Percentiles rank a stretch among this genome's conserved stretches.
These are phyloP conservation scores for Batillaria attramentaria DNA, from an alignment of 1,140 invertebrate genomes.

Conservation along the genomic window DNA sequence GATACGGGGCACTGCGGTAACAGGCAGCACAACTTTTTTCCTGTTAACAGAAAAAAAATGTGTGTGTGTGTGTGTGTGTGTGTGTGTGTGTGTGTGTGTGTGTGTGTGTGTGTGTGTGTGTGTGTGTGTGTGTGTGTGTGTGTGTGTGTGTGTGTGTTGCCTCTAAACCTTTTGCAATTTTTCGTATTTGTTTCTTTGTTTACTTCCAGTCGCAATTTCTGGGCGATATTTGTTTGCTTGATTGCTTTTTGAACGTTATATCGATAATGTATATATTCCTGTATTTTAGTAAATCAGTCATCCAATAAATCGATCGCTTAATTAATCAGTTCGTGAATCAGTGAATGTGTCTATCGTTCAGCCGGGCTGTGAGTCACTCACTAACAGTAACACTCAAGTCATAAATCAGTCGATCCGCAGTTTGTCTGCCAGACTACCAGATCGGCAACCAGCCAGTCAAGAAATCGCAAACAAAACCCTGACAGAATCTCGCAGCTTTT, in stretches of 20 bases:
- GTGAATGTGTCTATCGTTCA: too few relatives aligned
- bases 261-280: neutral
- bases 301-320: neutral
- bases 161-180: too few relatives aligned
- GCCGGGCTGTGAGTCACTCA: too few relatives aligned
- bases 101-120: neutral
- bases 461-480: too few relatives aligned
- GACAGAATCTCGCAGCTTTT: too few relatives aligned
- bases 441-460: too few relatives aligned
- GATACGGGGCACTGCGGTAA: too few relatives aligned
- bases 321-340: neutral
- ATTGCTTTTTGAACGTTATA: neutral
- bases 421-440: too few relatives aligned
- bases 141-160: neutral
- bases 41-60: too few relatives aligned
- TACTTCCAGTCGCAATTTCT: neutral
- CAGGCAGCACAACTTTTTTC: too few relatives aligned
- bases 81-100: slow-evolving; percentile 2
- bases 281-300: neutral
- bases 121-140: neutral
- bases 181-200: neutral
- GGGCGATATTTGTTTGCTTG: neutral
- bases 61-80: neutral
- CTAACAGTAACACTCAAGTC: too few relatives aligned
- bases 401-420: too few relatives aligned